Evolutionary conservation across 2,113 vertebrate genomes (phyloP).

Genomic region (Bubo blakistoni): DNA sequence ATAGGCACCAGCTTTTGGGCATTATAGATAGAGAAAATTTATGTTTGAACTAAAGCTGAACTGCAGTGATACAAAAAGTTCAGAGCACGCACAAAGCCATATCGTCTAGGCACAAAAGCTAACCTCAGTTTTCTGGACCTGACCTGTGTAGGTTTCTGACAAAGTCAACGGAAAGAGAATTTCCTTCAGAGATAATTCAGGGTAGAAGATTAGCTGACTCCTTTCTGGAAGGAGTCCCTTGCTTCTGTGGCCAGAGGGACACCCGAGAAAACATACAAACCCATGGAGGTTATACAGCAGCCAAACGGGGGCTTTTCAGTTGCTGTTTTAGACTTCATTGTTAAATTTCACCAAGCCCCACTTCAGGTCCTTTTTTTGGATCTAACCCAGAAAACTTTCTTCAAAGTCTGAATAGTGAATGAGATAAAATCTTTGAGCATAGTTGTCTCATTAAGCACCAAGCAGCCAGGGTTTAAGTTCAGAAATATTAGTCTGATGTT

Average conservation of each 20-base stretch:
- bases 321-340: not conserved
- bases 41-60: not conserved
- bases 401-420: slow-evolving; percentile 15
- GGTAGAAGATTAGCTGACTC: not conserved
- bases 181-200: not conserved
- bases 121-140: not conserved
- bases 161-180: not conserved
- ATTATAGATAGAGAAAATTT: not conserved
- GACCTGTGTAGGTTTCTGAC: not conserved
- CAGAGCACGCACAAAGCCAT: accelerated
- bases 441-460: slow-evolving; percentile 35
- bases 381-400: slow-evolving; percentile 30
- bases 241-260: not conserved
- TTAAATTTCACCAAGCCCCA: not conserved
- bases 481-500: slow-evolving; percentile 33
- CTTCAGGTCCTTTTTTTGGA: not conserved
- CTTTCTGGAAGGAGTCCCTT: not conserved
- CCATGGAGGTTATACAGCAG: not conserved
- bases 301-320: not conserved
- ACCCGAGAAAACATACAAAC: not conserved
- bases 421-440: slow-evolving; percentile 16
- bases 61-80: not conserved
- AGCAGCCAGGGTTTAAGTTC: not conserved
- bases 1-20: not conserved
- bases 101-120: not conserved